Conservation (phyloP, 2,113 vertebrate genomes). For the Polypterus bichir region DNA sequence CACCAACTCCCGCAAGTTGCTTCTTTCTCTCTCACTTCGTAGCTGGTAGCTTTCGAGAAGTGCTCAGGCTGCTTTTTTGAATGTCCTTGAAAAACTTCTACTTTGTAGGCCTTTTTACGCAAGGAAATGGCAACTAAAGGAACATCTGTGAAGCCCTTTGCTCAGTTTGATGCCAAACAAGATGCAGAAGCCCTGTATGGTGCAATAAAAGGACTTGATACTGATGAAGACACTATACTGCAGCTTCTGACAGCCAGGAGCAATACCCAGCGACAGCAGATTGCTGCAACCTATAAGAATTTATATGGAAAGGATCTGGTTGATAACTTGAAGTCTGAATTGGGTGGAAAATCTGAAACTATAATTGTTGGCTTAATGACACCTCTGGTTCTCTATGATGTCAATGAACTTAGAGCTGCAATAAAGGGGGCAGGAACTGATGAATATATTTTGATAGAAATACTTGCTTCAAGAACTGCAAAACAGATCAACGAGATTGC, state of each 20-base stretch:
- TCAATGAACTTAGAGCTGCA: slow-evolving; percentile 69
- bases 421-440: slow-evolving; percentile 53
- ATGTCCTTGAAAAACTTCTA: too few species aligned
- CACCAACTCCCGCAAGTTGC: too few species aligned
- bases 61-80: too few species aligned
- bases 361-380: slow-evolving; percentile 81
- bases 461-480: too few species aligned
- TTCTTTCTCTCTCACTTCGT: too few species aligned
- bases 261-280: slow-evolving; percentile 81
- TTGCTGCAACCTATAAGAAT: slow-evolving; percentile 70
- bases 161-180: slow-evolving; percentile 70
- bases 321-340: slow-evolving; percentile 77
- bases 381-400: slow-evolving; percentile 58
- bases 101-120: too few species aligned
- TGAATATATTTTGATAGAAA: too few species aligned
- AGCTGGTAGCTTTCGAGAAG: too few species aligned
- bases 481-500: too few species aligned
- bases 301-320: slow-evolving; percentile 79
- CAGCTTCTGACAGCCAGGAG: slow-evolving; percentile 66
- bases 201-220: slow-evolving; percentile 93
- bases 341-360: slow-evolving; percentile 78
- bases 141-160: slow-evolving; percentile 52
- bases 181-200: slow-evolving; percentile 79
- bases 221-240: slow-evolving; percentile 74
- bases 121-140: too few species aligned